Evolutionary conservation across 2,797 vertebrate species (phyloP).

Genomic region (Acrossocheilus wenchowensis): DNA sequence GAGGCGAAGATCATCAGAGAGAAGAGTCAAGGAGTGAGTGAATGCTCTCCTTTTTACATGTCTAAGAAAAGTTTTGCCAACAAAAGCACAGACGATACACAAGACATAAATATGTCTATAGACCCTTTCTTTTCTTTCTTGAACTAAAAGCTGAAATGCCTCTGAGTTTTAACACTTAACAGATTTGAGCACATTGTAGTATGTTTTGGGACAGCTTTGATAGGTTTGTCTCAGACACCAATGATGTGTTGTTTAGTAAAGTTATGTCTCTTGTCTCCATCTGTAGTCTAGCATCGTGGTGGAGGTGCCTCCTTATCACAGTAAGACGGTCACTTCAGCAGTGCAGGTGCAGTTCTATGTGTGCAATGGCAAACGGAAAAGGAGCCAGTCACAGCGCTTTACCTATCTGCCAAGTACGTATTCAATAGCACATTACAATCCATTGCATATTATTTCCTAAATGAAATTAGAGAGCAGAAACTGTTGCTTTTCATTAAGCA

Average conservation of each 20-base stretch:
- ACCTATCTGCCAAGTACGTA: constrained; percentile 94
- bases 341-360: constrained; percentile 98
- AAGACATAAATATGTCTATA: neutral
- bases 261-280: constrained; percentile 33
- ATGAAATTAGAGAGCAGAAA: neutral
- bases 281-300: constrained; percentile 89
- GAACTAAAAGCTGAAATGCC: neutral
- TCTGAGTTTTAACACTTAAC: neutral
- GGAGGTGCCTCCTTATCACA: constrained; percentile 97
- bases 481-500: neutral
- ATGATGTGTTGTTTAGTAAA: constrained; percentile 16
- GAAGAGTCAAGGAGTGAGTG: constrained; percentile 94
- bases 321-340: constrained; percentile 88
- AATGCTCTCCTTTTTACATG: constrained; percentile 20
- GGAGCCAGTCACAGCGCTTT: constrained; percentile 97
- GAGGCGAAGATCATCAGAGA: constrained; percentile 95
- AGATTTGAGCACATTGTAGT: neutral
- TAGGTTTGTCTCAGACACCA: neutral
- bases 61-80: neutral
- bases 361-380: constrained; percentile 98
- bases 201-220: constrained; percentile 7
- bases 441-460: neutral
- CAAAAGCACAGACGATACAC: neutral
- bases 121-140: neutral
- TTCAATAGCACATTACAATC: neutral